Percentiles rank a stretch among this genome's conserved stretches.
Evolutionary conservation across 2,797 vertebrate genomes (phyloP).

Genomic region (Ceryle rudis): DNA sequence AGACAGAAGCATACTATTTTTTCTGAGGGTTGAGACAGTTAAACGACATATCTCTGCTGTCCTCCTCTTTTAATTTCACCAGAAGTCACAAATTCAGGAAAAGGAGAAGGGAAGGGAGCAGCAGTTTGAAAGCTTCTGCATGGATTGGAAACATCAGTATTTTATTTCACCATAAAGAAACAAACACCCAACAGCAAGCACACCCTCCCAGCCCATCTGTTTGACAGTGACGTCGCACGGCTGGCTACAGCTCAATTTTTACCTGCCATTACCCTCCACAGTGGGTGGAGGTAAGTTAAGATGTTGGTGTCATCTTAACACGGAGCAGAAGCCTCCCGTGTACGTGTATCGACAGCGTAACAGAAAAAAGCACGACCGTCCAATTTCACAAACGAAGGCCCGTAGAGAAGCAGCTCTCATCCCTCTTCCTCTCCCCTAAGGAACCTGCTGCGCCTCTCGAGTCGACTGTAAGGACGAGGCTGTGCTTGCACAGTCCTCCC

Average conservation of each 20-base stretch:
- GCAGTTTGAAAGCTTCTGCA: not conserved
- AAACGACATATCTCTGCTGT: not conserved
- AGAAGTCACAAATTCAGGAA: not conserved
- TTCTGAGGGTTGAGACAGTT: not conserved
- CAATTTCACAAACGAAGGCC: not conserved
- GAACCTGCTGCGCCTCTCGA: not conserved
- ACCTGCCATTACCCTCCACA: not conserved
- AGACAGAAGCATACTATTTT: not conserved
- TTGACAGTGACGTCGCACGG: not conserved
- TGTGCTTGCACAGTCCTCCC: not conserved
- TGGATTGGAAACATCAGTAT: not conserved
- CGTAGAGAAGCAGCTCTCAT: not conserved
- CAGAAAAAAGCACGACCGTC: fast-evolving
- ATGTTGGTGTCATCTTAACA: not conserved
- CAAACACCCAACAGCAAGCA: not conserved
- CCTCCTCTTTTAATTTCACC: not conserved
- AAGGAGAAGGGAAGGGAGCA: not conserved
- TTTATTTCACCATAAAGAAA: not conserved
- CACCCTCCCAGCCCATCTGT: not conserved
- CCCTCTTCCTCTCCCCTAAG: not conserved
- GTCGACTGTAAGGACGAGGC: fast-evolving
- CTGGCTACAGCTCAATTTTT: not conserved
- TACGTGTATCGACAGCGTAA: fast-evolving
- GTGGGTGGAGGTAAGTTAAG: too few relatives aligned
- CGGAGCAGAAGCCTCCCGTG: fast-evolving